Evolutionary conservation across 2,888 invertebrate genomes (phyloP).

Genomic region (Athetis lepigone): DNA sequence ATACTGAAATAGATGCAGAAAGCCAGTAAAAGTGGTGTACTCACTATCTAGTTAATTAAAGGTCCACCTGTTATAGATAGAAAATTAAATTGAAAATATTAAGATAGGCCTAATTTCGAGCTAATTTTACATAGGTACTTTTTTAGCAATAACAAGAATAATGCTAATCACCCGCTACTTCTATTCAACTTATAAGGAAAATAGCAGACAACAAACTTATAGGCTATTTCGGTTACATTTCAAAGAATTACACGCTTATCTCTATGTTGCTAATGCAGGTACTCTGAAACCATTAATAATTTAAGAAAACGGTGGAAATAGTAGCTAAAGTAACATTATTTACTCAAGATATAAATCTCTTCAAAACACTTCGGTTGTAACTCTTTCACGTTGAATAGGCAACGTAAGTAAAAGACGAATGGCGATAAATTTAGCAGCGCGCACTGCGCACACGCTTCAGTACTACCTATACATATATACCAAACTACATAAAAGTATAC

Average conservation of each 20-base stretch:
- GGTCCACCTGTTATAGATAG: not conserved
- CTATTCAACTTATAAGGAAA: not conserved
- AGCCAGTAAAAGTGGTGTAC: too few species aligned
- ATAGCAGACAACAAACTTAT: not conserved
- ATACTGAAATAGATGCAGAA: too few species aligned
- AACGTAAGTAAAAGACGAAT: conserved; percentile 67
- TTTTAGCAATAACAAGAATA: not conserved
- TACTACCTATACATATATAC: conserved; percentile 38
- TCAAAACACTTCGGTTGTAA: conserved; percentile 64
- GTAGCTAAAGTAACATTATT: conserved; percentile 67
- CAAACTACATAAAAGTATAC: conserved; percentile 4
- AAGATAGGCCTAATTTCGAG: not conserved
- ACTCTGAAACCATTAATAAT: conserved; percentile 55
- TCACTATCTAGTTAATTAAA: not conserved
- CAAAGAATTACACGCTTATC: not conserved
- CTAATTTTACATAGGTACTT: not conserved
- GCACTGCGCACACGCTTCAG: conserved; percentile 56
- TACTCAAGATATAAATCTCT: conserved; percentile 70
- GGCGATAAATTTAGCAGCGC: conserved; percentile 69
- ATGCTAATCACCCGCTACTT: not conserved
- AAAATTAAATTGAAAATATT: not conserved
- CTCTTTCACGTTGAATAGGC: conserved; percentile 64
- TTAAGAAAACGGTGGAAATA: conserved; percentile 62
- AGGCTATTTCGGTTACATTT: not conserved
- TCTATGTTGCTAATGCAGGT: conserved; percentile 8